Evolutionary conservation across 2,113 vertebrate species (phyloP).

Genomic region (Leptosomus discolor): DNA sequence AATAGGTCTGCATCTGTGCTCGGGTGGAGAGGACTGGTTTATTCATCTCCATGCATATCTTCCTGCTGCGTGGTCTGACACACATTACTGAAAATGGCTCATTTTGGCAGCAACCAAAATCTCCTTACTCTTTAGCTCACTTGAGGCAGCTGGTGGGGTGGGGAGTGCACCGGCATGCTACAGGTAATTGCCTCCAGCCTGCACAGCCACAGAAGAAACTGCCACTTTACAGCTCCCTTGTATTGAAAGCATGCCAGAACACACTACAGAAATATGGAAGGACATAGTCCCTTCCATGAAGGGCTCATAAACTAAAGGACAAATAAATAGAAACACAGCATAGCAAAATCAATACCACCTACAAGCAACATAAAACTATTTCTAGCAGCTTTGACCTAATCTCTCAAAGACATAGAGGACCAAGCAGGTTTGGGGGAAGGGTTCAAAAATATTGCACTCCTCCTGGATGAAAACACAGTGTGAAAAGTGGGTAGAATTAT

Average conservation of each 20-base stretch:
- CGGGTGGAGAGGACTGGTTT: background rate
- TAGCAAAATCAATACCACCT: conserved; percentile 9
- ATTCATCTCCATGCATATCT: background rate
- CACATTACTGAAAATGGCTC: background rate
- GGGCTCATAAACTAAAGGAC: background rate
- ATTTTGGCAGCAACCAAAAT: background rate
- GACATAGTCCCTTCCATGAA: background rate
- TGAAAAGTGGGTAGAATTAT: background rate
- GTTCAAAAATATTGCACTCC: background rate
- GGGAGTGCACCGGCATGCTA: background rate
- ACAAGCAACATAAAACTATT: background rate
- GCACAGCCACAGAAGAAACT: background rate
- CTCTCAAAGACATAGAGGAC: background rate
- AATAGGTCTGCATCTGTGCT: background rate
- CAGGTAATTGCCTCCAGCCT: background rate
- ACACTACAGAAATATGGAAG: background rate
- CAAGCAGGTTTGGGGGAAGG: background rate
- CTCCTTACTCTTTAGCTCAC: background rate
- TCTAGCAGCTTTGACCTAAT: background rate
- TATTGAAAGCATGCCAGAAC: background rate
- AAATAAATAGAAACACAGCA: background rate
- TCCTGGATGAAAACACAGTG: background rate
- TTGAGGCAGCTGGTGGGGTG: background rate
- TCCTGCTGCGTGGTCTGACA: background rate
- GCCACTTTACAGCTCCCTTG: background rate